Evolutionary conservation across 2,888 invertebrate genomes (phyloP).

Genomic region (Pristionchus mayeri): DNA sequence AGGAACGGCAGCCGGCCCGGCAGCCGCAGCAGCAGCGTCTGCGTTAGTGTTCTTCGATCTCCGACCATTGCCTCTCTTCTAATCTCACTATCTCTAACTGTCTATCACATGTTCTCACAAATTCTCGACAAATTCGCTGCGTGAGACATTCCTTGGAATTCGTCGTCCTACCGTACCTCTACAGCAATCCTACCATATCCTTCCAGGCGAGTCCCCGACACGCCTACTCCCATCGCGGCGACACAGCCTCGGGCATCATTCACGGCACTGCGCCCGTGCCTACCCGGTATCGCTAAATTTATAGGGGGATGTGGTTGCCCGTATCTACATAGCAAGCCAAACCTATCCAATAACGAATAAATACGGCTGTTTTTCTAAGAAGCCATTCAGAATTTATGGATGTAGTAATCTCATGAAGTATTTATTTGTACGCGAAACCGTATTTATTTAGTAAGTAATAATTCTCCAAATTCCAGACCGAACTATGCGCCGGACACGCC

Average conservation of each 20-base stretch:
- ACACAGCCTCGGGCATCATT: slow-evolving; percentile 62
- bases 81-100: not conserved
- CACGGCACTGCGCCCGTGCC: slow-evolving; percentile 56
- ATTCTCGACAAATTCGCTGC: not conserved
- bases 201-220: slow-evolving; percentile 42
- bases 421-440: not conserved
- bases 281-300: too few relatives aligned
- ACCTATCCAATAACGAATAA: too few relatives aligned
- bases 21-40: slow-evolving; percentile 10
- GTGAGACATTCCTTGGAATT: not conserved
- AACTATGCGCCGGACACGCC: slow-evolving; percentile 69
- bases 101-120: too few relatives aligned
- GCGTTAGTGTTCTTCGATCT: not conserved
- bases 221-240: slow-evolving; percentile 49
- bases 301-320: too few relatives aligned
- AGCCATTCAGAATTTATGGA: too few relatives aligned
- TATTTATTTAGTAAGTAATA: not conserved
- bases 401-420: too few relatives aligned
- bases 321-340: too few relatives aligned
- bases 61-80: not conserved
- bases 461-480: slow-evolving; percentile 10
- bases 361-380: too few relatives aligned
- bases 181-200: not conserved
- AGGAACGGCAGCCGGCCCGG: slow-evolving; percentile 16
- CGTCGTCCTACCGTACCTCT: too few relatives aligned